phyloP scores from a whole-genome alignment of 1,140 invertebrate genomes.

The Neuroterus valhalla region DNA sequence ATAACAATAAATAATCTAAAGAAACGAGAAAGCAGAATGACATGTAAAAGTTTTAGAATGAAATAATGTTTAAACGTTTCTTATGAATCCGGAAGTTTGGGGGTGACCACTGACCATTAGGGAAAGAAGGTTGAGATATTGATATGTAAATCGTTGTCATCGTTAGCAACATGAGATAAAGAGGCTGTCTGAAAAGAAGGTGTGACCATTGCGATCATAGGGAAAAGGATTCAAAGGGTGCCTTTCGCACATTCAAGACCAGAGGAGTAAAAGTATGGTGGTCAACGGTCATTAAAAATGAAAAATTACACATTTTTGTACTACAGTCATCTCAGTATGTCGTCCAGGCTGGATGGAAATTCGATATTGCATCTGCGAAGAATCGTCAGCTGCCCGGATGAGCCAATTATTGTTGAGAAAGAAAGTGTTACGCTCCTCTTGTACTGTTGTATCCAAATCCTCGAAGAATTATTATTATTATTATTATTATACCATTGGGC shows the following conservation, averaged over 20 bases:
- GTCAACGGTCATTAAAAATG: slow-evolving; percentile 64
- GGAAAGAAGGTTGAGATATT: slow-evolving; percentile 49
- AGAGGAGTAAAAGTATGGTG: slow-evolving; percentile 41
- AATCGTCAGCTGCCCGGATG: slow-evolving; percentile 53
- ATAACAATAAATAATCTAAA: too few relatives aligned
- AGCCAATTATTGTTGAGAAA: slow-evolving; percentile 51
- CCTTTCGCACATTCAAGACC: slow-evolving; percentile 45
- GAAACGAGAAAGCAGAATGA: too few relatives aligned
- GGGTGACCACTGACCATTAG: slow-evolving; percentile 38
- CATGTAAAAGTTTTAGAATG: too few relatives aligned
- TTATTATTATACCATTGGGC: too few relatives aligned
- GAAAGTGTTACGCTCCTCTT: slow-evolving; percentile 40
- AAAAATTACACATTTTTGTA: slow-evolving; percentile 54
- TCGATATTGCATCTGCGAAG: slow-evolving; percentile 50
- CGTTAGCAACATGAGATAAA: slow-evolving; percentile 52
- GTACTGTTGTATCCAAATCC: not conserved
- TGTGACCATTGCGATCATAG: slow-evolving; percentile 48
- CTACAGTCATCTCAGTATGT: slow-evolving; percentile 35
- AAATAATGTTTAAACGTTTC: not conserved
- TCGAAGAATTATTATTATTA: not conserved
- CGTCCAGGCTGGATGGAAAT: slow-evolving; percentile 47
- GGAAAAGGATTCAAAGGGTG: slow-evolving; percentile 56
- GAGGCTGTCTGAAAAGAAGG: slow-evolving; percentile 43
- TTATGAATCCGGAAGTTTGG: slow-evolving; percentile 1
- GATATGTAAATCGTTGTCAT: slow-evolving; percentile 59